Evolutionary conservation across 2,797 vertebrate species (phyloP).

Genomic region (Dryobates pubescens): DNA sequence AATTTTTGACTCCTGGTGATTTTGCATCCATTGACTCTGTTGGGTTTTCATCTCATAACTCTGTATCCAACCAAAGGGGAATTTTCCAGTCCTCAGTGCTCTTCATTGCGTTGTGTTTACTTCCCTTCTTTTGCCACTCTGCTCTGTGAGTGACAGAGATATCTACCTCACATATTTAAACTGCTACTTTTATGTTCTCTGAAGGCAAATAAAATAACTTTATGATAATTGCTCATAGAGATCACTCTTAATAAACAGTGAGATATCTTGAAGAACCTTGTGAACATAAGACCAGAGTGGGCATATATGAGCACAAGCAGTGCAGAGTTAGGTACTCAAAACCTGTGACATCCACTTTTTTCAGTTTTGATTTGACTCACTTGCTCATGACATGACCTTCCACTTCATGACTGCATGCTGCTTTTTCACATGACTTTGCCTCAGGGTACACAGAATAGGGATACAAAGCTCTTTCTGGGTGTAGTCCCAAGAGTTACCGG

Average conservation of each 20-base stretch:
- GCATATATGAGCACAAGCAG: neutral
- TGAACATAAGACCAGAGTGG: neutral
- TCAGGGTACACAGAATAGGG: neutral
- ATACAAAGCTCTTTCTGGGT: neutral
- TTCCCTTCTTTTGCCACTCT: neutral
- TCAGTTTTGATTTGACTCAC: neutral
- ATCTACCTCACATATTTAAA: neutral
- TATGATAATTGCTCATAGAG: no score
- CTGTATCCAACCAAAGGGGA: neutral
- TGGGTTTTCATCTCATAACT: neutral
- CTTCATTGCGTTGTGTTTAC: neutral
- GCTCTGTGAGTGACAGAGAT: neutral
- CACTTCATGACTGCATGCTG: neutral
- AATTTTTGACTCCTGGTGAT: neutral
- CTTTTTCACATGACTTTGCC: slow-evolving; percentile 12
- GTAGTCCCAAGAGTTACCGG: neutral
- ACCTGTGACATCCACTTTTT: neutral
- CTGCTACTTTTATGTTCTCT: neutral
- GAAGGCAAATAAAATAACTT: neutral
- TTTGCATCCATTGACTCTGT: neutral
- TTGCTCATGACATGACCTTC: neutral
- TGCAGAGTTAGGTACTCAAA: neutral
- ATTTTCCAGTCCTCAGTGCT: neutral
- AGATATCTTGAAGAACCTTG: neutral
- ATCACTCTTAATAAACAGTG: no score